phyloP scores from a whole-genome alignment of 2,113 vertebrate species.

The Strix aluco region DNA sequence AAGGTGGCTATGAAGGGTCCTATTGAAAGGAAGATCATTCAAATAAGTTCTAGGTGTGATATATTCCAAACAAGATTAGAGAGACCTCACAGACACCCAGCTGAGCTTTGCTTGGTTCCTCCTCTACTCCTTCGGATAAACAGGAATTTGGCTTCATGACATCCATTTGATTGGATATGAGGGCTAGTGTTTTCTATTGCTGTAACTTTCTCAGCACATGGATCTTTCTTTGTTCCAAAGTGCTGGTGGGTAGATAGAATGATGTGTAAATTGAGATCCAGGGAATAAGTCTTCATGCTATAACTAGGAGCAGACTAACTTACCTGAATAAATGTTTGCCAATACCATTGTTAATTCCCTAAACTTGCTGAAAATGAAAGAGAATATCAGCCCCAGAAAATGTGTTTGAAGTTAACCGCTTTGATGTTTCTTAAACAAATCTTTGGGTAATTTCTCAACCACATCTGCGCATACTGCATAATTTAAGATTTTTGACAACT shows the following conservation, averaged over 20 bases:
- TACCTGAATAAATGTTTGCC: neutral
- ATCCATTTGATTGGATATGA: neutral
- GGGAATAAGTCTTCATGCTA: neutral
- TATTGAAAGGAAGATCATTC: neutral
- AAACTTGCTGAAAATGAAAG: slow-evolving; percentile 15
- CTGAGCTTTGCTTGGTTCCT: neutral
- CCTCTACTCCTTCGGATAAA: neutral
- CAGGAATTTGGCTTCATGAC: neutral
- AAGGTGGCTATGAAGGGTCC: neutral
- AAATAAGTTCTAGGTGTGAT: neutral
- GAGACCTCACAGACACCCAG: neutral
- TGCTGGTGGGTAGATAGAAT: neutral
- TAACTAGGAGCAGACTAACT: neutral
- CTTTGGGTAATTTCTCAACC: slow-evolving; percentile 26
- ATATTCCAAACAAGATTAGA: neutral
- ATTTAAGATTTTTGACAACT: slow-evolving; percentile 65
- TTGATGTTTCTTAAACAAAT: slow-evolving; percentile 49
- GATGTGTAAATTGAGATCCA: neutral
- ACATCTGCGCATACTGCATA: neutral
- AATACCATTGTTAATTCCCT: slow-evolving; percentile 5
- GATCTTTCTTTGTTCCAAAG: neutral
- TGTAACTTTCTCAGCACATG: neutral
- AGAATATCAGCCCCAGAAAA: neutral
- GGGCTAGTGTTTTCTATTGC: neutral
- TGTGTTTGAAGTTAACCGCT: slow-evolving; percentile 21